These are phyloP conservation scores for Meloidogyne exigua DNA, from an alignment of 1,140 invertebrate species.

Conservation along the genomic window DNA sequence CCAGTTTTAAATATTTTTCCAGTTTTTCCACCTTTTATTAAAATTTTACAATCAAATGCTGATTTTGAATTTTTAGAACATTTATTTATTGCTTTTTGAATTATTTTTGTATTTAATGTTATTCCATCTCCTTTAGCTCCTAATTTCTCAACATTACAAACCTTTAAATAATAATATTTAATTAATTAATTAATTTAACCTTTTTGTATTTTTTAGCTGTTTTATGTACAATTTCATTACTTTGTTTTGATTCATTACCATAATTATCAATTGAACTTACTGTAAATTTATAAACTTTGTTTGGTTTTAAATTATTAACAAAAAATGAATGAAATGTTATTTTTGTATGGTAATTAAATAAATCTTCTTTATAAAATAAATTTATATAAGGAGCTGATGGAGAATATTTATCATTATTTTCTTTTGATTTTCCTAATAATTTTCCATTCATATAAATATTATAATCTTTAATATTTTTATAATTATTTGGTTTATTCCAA, in stretches of 20 bases:
- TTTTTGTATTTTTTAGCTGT: background rate
- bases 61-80: slow-evolving; percentile 7
- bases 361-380: slow-evolving; percentile 12
- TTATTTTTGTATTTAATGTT: slow-evolving; percentile 2
- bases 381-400: background rate
- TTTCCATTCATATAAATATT: slow-evolving; percentile 16
- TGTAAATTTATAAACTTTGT: background rate
- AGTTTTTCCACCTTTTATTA: background rate
- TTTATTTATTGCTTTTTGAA: background rate
- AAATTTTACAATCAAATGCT: background rate
- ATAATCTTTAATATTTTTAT: slow-evolving; percentile 7
- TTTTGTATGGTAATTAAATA: background rate
- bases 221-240: background rate
- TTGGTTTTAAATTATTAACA: slow-evolving; percentile 2
- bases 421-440: background rate
- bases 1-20: background rate
- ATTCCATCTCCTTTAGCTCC: slow-evolving; percentile 6
- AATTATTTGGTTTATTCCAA: slow-evolving; percentile 16
- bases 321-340: background rate
- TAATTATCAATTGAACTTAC: background rate
- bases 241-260: background rate
- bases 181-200: background rate
- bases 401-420: slow-evolving; percentile 13
- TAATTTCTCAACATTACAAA: background rate
- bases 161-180: background rate